Evolutionary conservation across 2,113 vertebrate species (phyloP).

Genomic region (Brachyhypopomus occidentalis): DNA sequence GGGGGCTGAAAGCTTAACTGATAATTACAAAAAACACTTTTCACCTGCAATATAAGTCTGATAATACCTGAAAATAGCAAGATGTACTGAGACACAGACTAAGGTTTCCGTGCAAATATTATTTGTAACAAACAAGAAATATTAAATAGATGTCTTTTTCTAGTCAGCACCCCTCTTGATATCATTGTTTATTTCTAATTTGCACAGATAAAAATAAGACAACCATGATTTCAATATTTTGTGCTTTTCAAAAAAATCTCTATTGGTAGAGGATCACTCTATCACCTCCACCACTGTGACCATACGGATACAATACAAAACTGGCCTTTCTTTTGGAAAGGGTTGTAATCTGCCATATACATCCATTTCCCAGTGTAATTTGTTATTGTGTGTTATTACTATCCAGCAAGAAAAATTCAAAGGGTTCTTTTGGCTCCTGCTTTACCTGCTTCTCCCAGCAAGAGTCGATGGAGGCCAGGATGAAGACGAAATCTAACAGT

Average conservation of each 20-base stretch:
- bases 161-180: slow-evolving; percentile 23
- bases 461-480: background rate
- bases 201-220: slow-evolving; percentile 15
- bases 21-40: slow-evolving; percentile 46
- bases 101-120: slow-evolving; percentile 48
- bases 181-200: slow-evolving; percentile 15
- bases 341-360: background rate
- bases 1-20: slow-evolving; percentile 41
- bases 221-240: slow-evolving; percentile 42
- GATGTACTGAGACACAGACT: slow-evolving; percentile 53
- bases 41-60: slow-evolving; percentile 29
- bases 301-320: background rate
- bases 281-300: background rate
- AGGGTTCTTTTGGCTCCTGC: background rate
- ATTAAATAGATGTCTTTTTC: slow-evolving; percentile 7
- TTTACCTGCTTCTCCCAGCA: background rate
- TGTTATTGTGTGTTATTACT: slow-evolving; percentile 26
- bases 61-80: slow-evolving; percentile 60
- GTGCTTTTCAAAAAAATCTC: slow-evolving; percentile 51
- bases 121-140: slow-evolving; percentile 28
- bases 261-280: slow-evolving; percentile 30
- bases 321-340: background rate
- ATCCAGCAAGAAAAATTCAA: slow-evolving; percentile 18
- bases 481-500: background rate
- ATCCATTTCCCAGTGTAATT: background rate